Evolutionary conservation across 2,113 vertebrate genomes (phyloP).

Genomic region (Myiopsitta monachus): DNA sequence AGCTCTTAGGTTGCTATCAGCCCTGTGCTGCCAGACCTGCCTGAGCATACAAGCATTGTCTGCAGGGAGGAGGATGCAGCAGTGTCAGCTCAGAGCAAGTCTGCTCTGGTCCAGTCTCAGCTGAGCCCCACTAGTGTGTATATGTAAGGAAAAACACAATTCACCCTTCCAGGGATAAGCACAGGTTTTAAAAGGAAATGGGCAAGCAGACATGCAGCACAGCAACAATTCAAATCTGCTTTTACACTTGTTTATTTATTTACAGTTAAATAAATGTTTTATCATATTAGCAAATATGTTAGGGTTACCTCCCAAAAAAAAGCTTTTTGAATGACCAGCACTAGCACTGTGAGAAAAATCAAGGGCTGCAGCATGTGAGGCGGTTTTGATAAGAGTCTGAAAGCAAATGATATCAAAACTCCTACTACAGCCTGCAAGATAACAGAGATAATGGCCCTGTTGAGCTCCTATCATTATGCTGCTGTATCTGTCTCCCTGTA

Average conservation of each 20-base stretch:
- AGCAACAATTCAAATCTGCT: neutral
- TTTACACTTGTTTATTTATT: neutral
- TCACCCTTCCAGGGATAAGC: neutral
- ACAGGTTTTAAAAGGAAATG: neutral
- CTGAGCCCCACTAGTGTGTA: neutral
- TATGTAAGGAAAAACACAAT: neutral
- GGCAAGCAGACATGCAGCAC: neutral
- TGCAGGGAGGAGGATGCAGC: neutral
- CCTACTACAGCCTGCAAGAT: neutral
- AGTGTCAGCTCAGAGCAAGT: accelerated
- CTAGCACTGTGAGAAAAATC: neutral
- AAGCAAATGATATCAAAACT: neutral
- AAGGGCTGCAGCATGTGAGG: neutral
- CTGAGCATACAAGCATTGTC: accelerated
- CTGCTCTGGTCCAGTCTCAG: neutral
- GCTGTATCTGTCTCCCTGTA: neutral
- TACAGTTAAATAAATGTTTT: neutral
- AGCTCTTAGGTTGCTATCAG: neutral
- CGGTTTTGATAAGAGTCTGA: neutral
- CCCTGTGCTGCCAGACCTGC: neutral
- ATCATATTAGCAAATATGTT: neutral
- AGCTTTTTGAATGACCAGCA: neutral
- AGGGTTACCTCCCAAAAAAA: accelerated
- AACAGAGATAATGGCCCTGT: neutral
- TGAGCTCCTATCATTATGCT: accelerated